Evolutionary conservation across 2,113 vertebrate genomes (phyloP).

Genomic region (Nothoprocta perdicaria): DNA sequence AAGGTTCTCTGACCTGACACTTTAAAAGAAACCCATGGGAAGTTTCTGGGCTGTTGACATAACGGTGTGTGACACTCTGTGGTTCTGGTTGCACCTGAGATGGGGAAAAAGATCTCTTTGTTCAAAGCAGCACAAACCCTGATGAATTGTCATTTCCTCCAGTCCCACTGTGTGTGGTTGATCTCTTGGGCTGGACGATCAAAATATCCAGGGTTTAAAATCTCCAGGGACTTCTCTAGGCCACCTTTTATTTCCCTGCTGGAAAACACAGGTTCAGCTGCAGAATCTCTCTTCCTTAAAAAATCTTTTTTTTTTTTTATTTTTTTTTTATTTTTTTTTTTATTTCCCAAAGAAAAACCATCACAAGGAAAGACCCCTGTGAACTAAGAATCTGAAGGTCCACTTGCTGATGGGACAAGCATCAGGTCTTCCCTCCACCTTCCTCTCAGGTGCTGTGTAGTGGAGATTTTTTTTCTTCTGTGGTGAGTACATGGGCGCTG

Average conservation of each 20-base stretch:
- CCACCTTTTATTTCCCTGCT: neutral
- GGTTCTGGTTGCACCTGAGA: neutral
- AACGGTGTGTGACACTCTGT: neutral
- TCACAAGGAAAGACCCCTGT: neutral
- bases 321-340: too few relatives aligned
- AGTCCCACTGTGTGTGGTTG: fast-evolving
- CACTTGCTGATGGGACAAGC: neutral
- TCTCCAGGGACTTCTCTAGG: neutral
- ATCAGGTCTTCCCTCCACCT: neutral
- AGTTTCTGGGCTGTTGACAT: neutral
- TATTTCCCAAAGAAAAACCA: neutral
- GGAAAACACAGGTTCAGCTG: neutral
- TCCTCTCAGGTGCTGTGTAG: neutral
- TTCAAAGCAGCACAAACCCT: neutral
- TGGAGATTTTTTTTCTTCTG: neutral
- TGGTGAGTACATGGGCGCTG: fast-evolving
- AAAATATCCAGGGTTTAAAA: neutral
- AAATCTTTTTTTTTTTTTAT: neutral
- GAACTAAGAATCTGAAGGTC: neutral
- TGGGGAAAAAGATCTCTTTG: neutral
- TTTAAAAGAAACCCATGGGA: neutral
- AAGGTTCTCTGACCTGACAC: neutral
- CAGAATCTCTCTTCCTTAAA: neutral
- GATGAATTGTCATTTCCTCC: neutral
- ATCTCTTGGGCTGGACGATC: neutral